Base-by-base conservation (phyloP, 35 echinoderm and acorn worm genomes). In the Heliocidaris tuberculata region DNA sequence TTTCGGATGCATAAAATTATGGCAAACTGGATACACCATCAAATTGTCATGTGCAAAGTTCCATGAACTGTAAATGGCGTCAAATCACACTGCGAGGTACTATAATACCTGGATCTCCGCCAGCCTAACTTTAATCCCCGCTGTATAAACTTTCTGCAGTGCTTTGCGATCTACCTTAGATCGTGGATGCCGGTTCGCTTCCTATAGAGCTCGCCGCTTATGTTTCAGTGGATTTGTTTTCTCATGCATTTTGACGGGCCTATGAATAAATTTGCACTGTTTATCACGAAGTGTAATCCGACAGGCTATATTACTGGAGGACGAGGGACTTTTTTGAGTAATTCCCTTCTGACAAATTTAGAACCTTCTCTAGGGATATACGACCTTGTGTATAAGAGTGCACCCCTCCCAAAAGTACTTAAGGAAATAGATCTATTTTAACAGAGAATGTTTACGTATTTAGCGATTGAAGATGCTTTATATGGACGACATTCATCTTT, bases 171-270 rank as follows among this genome's bases (percentile, higher is more conserved):
- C 65, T 78, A 78, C 65, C 21, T 19, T 78, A 78, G 65, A 78
- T 78, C 65, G 65, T 78, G 27, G 65, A 78, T 78, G 65, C 65
- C 65, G 19, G 65, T 78, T 78, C 27, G 65, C 19, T 78, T 78
- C 21, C 65, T 1, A 42, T 24, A 24, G 17, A 24, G 17, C 65
- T 4, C 19, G 21, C 65, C 8, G 65, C 65, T 78, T 78, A 78
- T 78, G 65, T 78, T 78, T 78, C 65, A n/a, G 65, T 78, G 65
- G 65, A 78, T 78, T 78, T 78, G 65, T n/a, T 78, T 78, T 78
- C 27, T n/a, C 65, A 78, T 78, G 65, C 65, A 78, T 78, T 78
- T 78, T 78, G 65, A 78, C 15, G 65, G 65, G 65, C 27, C 65
- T 19, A 78, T 78, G 65, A 78, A 78, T 78, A 78, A 78, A 78